Conservation (phyloP, 2,797 vertebrate genomes). For the Acanthis flammea region DNA sequence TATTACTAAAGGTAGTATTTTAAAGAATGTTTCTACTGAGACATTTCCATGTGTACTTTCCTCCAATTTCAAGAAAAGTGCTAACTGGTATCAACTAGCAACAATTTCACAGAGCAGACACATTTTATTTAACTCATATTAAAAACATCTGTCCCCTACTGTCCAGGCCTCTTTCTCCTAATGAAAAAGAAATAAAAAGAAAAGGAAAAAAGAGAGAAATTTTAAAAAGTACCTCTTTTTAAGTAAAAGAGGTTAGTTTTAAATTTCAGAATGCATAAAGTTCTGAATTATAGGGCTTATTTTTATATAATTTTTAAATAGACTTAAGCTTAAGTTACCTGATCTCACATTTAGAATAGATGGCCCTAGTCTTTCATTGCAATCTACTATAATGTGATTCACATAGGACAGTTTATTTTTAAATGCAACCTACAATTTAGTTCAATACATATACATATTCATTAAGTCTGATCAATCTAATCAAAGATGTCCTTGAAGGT, state of each 20-base stretch:
- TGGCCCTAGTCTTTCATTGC: neutral
- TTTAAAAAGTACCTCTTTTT: neutral
- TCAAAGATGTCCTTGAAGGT: conserved; percentile 69
- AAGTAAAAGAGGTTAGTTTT: neutral
- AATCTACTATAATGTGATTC: neutral
- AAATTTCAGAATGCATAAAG: neutral
- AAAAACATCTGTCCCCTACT: neutral
- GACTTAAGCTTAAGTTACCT: neutral
- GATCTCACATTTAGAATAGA: neutral
- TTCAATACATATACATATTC: conserved; percentile 72
- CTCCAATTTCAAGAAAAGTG: neutral
- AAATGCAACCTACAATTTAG: conserved; percentile 63
- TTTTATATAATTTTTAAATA: neutral
- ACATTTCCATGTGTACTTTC: neutral
- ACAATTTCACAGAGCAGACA: neutral
- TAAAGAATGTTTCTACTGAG: neutral
- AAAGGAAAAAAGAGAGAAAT: neutral
- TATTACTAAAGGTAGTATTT: neutral
- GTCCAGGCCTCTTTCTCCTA: neutral
- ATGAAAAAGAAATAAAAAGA: too few relatives aligned
- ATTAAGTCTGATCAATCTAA: conserved; percentile 71
- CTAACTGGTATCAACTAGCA: neutral
- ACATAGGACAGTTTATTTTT: conserved; percentile 60
- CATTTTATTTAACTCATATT: neutral
- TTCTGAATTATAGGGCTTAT: neutral